A percentile compares a stretch with the other conserved stretches of the same genome.
Conservation (phyloP, 2,888 invertebrate genomes). For the Thereva nobilitata region DNA sequence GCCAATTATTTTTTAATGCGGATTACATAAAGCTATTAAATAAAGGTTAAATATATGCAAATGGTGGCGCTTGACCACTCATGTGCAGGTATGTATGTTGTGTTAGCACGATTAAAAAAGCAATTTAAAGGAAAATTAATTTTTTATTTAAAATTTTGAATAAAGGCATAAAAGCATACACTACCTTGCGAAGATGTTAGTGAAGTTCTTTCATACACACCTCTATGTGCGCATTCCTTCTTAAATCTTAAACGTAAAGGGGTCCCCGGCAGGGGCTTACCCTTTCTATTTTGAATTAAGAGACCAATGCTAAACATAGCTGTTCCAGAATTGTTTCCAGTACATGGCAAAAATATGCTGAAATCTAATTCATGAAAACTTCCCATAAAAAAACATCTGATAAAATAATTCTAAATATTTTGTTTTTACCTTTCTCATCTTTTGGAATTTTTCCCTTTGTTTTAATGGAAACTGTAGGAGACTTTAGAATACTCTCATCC, state of each 20-base stretch:
- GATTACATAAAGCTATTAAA: background rate
- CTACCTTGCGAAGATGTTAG: constrained; percentile 59
- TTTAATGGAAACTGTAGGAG: constrained; percentile 87
- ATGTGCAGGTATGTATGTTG: constrained; percentile 15
- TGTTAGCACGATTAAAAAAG: constrained; percentile 37
- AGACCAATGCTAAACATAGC: constrained; percentile 87
- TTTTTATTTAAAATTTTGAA: constrained; percentile 36
- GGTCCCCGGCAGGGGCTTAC: constrained; percentile 81
- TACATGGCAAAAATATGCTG: constrained; percentile 84
- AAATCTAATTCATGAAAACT: constrained; percentile 66
- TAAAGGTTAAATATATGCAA: background rate
- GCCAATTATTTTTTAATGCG: background rate
- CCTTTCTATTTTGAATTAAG: constrained; percentile 78
- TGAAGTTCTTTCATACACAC: constrained; percentile 70
- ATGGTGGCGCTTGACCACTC: background rate
- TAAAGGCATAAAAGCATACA: constrained; percentile 50
- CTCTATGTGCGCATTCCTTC: constrained; percentile 93
- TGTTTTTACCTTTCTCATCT: constrained; percentile 73
- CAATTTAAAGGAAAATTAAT: constrained; percentile 26
- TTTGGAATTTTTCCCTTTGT: constrained; percentile 83
- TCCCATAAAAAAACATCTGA: constrained; percentile 4
- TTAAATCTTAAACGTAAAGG: constrained; percentile 83
- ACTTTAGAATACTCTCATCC: constrained; percentile 80
- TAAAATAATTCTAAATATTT: no score
- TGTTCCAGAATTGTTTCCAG: constrained; percentile 84